Evolutionary conservation across 2,113 vertebrate genomes (phyloP), one percentile per base, ranked within the genome.

Genomic region (Nematolebias whitei): DNA sequence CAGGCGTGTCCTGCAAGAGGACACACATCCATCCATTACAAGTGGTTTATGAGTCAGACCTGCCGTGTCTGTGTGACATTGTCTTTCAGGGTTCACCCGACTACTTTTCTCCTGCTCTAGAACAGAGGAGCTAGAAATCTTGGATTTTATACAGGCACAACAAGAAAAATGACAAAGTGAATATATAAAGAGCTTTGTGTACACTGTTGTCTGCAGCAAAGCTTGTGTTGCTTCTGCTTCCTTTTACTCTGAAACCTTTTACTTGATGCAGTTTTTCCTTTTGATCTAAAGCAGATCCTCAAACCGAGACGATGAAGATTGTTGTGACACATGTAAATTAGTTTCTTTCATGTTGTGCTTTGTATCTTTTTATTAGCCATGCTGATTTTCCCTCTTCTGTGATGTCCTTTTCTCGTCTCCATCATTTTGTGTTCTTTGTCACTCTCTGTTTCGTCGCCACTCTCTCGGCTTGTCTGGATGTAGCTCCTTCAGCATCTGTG

Each of bases 401-500:
- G 15, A 62, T 29, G 20, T 51, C 71, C 38, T 53, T 26, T 49
- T 56, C 56, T 32, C 29, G 13, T 43, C 12, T 45, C 65, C 57
- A 53, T 77, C 72, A 14, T 35, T 44, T 67, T 69, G 24, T 64
- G 38, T 68, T 71, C 56, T 19, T 55, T 10, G 32, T 85, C 20
- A 12, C 55, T 60, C 82, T 68, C 52, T 45, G 40, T 55, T 53
- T 63, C 50, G 77, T 51, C 49, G 49, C 84, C 40, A 68, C 80
- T 67, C 45, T 43, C 20, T 70, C 38, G 35, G 52, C 63, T 35
- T 53, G 29, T 70, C 48, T 90, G 83, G 92, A 80, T 35, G 85
- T 93, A 87, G 92, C 75, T 66, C 89, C 93, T 88, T 93, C 93
- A 99, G 98, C 98, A 93, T 96, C 96, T 93, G 92, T 97, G 89